A percentile compares a stretch with the other conserved stretches of the same genome.
Evolutionary conservation across 1,140 invertebrate genomes (phyloP).

Genomic region (Diorhabda elongata): DNA sequence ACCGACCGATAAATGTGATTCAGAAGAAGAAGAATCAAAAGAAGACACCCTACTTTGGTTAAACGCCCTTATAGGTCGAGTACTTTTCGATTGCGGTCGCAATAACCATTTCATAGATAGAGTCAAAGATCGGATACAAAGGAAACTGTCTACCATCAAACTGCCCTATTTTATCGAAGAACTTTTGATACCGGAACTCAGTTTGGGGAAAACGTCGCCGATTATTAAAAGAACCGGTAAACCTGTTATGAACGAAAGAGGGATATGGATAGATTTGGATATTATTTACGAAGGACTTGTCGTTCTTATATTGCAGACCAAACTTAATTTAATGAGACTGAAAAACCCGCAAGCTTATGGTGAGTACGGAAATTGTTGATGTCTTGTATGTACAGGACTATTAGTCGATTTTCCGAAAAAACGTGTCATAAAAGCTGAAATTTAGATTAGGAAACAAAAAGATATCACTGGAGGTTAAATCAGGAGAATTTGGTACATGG

Average conservation of each 20-base stretch:
- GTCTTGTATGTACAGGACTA: too few relatives aligned
- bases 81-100: conserved; percentile 74
- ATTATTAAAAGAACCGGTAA: conserved; percentile 69
- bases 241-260: conserved; percentile 77
- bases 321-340: conserved; percentile 90
- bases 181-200: conserved; percentile 69
- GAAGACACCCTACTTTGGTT: conserved; percentile 23
- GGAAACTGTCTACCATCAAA: conserved; percentile 81
- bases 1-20: conserved; percentile 12
- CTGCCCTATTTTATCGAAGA: conserved; percentile 87
- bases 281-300: conserved; percentile 84
- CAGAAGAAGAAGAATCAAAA: conserved; percentile 17
- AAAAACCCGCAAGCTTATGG: conserved; percentile 47
- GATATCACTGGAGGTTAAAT: too few relatives aligned
- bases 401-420: too few relatives aligned
- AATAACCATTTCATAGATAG: conserved; percentile 56
- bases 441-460: too few relatives aligned
- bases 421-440: too few relatives aligned
- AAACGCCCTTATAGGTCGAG: conserved; percentile 55
- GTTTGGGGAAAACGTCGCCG: conserved; percentile 71
- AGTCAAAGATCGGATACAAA: conserved; percentile 74
- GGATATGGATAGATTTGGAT: conserved; percentile 91
- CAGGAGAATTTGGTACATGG: too few relatives aligned
- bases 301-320: conserved; percentile 89
- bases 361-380: conserved; percentile 13